Base-by-base conservation (phyloP, 2,888 invertebrate species). In the Nematopogon swammerdamellus region DNA sequence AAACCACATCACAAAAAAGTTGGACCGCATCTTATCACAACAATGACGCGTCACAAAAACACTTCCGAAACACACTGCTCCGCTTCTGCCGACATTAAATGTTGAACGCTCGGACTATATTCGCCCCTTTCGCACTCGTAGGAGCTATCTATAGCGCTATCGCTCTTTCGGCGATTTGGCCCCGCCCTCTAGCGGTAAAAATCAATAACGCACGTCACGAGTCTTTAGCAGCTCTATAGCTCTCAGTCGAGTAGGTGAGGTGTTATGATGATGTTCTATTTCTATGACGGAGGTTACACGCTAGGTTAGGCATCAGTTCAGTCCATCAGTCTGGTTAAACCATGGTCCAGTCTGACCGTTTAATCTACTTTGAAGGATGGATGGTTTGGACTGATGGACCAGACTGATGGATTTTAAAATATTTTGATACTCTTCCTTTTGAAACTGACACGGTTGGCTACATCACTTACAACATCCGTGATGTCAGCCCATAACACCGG, bases 191-290 rank as follows among this genome's bases (percentile, higher is more conserved):
- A 72, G 76, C 74, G 75, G 66, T 70, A 68, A 73, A 79, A 79
- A 79, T 79, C 79, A 75, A 79, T 79, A 79, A 76, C 68, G 68
- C 65, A 70, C 70, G 70, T 64, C 76, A 77, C 76, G 76, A 76
- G 70, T 75, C 72, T 70, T 25, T 25, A 14, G n/a, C 3, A 14
- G 36, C 36, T 8, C 36, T 36, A 36, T 36, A 6, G 36, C 36
- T 4, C 5, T 36, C 36, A 36, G 36, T 36, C 36, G 3, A 25
- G 25, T 25, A 25, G 36, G 36, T 36, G 36, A 36, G 8, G 14
- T 3, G 11, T 14, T 14, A 14, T 14, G 11, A 36, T 36, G 36
- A 36, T 14, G 36, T 36, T 14, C 25, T 25, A 25, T 25, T 10
- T 6, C 25, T n/a, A n/a, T n/a, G n/a, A n/a, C n/a, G n/a, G n/a